Evolutionary conservation across 2,113 vertebrate species (phyloP), one percentile per base, ranked within the genome.

Genomic region (Budorcas taxicolor): DNA sequence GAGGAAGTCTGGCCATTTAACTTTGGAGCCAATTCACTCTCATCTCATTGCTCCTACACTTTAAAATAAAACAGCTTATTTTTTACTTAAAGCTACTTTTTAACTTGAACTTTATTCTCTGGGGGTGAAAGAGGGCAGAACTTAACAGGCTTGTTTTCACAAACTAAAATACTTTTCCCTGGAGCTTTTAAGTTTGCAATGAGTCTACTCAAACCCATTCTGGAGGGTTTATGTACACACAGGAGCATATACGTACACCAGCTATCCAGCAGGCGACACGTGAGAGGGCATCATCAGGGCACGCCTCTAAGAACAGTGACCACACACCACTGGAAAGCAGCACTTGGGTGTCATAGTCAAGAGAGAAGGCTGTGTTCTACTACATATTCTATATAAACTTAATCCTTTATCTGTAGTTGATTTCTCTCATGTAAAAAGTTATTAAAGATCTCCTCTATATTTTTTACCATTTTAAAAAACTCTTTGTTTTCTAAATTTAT

Each of bases 51-150:
- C 19, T 91, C 85, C 23, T n/a, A 67, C 7, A 82, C 36, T 94
- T 93, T 57, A 83, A 97, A 96, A 80, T 53, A 92, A 94, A 91
- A 88, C 27, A 94, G 23, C 83, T 85, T 96, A 64, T 67, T 97
- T 96, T 96, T 86, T 80, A 95, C 86, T 94, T 94, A 53, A 96
- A 97, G 91, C 71, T 87, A 83, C 4, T 62, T 96, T 33, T 47
- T 15, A 91, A 95, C 29, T 88, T 95, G 29, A 89, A 94, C 19
- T 96, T 96, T 81, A 94, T 95, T 84, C 90, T 91, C 36, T 88
- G 57, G 52, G 31, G 31, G 25, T 88, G 53, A 92, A 23, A 83
- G 16, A 96, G 27, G 71, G 23, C 12, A 94, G 64, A 89, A 92
- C 1, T 90, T 94, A 95, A 81, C 9, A 62, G 31, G 81, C 45